Base-by-base conservation (phyloP, 2,888 invertebrate genomes). In the Drosophila nr. perissopoda region DNA sequence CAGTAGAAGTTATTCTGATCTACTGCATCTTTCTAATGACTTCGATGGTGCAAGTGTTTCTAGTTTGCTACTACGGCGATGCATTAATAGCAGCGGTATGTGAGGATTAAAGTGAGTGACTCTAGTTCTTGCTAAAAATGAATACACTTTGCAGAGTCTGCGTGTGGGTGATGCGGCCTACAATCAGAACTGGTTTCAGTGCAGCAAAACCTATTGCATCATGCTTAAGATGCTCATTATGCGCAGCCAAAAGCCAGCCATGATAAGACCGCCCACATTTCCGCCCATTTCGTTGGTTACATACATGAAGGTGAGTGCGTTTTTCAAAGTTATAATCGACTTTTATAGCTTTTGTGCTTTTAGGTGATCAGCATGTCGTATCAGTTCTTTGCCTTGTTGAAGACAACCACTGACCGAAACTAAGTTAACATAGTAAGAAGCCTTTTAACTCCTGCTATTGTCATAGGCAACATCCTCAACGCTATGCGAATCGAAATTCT, bases 41-140 rank as follows among this genome's bases (percentile, higher is more conserved):
- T 0, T 91, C 91, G 5, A 77, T 92, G 80, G 77, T 87, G 21
- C 92, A 92, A 60, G 91, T 92, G 0, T 86, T 92, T 33, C 69
- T 92, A 13, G 83, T 92, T 1, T 92, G 92, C 59, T 91, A 89
- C 74, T 92, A 91, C 59, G 92, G 92, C 1, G 89, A 92, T 57
- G 78, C 77, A 2, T 62, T 92, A 4, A 91, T 92, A 42, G 81
- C 88, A 29, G 83, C 90, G 56, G 92, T 92, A 67, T 65, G 77
- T n/a, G 0, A 25, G 11, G 5, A 5, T 2, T 16, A 34, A 11
- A 16, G 6, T 21, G 7, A 38, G 4, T 25, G 2, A 36, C 2
- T 38, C 0, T n/a, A 7, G 0, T 6, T 1, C 7, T 0, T 3
- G 21, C 16, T 56, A 2, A 34, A 45, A 1, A 5, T 59, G n/a